Evolutionary conservation across 2,888 invertebrate genomes (phyloP).

Genomic region (Epirrhoe alternata): DNA sequence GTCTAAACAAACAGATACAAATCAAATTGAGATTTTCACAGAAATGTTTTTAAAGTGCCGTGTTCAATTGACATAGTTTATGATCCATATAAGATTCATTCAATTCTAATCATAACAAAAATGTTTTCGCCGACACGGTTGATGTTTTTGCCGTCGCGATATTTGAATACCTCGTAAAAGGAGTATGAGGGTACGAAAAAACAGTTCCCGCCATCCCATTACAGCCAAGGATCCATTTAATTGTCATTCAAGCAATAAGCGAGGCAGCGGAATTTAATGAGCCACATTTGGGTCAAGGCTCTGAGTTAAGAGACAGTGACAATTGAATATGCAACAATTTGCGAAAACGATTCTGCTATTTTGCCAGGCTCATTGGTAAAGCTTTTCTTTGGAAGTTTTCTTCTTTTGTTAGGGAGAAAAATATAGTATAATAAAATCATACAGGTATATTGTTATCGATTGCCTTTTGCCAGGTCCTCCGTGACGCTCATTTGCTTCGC

Average conservation of each 20-base stretch:
- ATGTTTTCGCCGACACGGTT: constrained; percentile 36
- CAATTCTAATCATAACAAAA: constrained; percentile 25
- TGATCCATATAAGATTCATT: constrained; percentile 20
- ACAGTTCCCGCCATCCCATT: constrained; percentile 58
- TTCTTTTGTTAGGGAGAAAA: constrained; percentile 10
- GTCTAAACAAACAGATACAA: too few relatives aligned
- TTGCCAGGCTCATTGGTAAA: constrained; percentile 12
- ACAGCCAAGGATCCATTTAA: constrained; percentile 67
- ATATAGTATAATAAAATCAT: constrained; percentile 9
- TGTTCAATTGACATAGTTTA: constrained; percentile 1
- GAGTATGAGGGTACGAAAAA: constrained; percentile 62
- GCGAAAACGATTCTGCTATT: constrained; percentile 38
- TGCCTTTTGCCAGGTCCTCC: constrained; percentile 28
- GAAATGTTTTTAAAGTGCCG: neutral
- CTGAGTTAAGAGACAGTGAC: constrained; percentile 37
- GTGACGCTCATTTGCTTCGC: constrained; percentile 38
- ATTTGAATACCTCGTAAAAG: constrained; percentile 58
- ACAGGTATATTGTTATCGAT: constrained; percentile 11
- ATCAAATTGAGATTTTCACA: too few relatives aligned
- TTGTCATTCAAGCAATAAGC: constrained; percentile 72
- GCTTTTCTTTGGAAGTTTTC: constrained; percentile 12
- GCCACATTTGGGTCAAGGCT: constrained; percentile 75
- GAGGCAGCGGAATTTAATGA: constrained; percentile 75
- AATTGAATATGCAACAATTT: constrained; percentile 48
- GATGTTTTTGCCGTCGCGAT: constrained; percentile 37